phyloP scores from a whole-genome alignment of 2,888 invertebrate genomes.

The Schrankia costaestrigalis region DNA sequence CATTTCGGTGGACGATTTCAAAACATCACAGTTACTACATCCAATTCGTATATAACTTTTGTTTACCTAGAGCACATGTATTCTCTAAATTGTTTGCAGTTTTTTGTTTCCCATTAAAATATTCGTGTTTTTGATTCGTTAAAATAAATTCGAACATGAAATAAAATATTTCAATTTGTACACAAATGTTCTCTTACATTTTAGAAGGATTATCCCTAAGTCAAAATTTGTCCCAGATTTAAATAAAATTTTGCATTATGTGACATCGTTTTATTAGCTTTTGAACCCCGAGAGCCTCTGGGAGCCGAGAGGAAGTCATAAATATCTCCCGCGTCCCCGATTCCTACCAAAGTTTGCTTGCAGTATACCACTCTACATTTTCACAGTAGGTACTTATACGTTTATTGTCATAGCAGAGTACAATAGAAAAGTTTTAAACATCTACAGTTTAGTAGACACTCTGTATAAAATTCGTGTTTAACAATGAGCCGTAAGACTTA shows the following conservation, averaged over 20 bases:
- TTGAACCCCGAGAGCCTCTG: slow-evolving; percentile 58
- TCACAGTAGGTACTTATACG: slow-evolving; percentile 36
- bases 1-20: slow-evolving; percentile 19
- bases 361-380: slow-evolving; percentile 43
- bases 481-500: slow-evolving; percentile 19
- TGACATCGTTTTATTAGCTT: slow-evolving; percentile 67
- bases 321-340: slow-evolving; percentile 65
- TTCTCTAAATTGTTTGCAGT: no score
- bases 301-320: slow-evolving; percentile 62
- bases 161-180: slow-evolving; percentile 14
- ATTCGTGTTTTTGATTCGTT: no score
- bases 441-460: slow-evolving; percentile 20
- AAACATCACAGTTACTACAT: slow-evolving; percentile 12
- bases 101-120: no score
- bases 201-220: slow-evolving; percentile 28
- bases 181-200: slow-evolving; percentile 6
- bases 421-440: slow-evolving; percentile 35
- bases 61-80: no score
- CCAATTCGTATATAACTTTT: no score
- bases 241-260: slow-evolving; percentile 53
- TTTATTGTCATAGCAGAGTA: slow-evolving; percentile 36
- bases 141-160: no score
- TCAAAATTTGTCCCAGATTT: slow-evolving; percentile 41
- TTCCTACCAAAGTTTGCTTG: slow-evolving; percentile 59
- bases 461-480: slow-evolving; percentile 22